Evolutionary conservation across 2,888 invertebrate species (phyloP), one percentile per base, ranked within the genome.

Genomic region (Euclidia mi): DNA sequence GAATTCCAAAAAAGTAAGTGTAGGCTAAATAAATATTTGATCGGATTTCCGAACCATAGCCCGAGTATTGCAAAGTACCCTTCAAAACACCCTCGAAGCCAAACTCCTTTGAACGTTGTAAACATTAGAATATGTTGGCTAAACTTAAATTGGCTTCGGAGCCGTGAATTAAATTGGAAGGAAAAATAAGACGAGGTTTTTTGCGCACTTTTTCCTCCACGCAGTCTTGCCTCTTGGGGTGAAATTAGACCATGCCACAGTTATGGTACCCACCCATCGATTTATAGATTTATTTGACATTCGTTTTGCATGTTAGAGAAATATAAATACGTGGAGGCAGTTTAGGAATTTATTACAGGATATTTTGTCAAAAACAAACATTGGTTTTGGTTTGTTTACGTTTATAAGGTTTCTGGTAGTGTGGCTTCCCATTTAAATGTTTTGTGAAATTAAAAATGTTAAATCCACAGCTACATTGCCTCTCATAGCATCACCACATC

Each of bases 121-220:
- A 66, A 64, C 46, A 64, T 67, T 75, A 66, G 63, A 75, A 71
- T 66, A 66, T 51, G 56, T 66, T 71, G 51, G 56, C 56, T 42
- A 47, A 71, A 75, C 68, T 72, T 72, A 75, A 75, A 72, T 72
- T 72, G 68, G 45, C 64, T 67, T 31, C 10, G 55, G 44, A 50
- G 37, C 43, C 68, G 55, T 52, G 52, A 44, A 71, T 65, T 71
- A 67, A 67, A 75, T 71, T 61, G 59, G 10, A 41, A 56, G 56
- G 64, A 75, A 71, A n/a, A 67, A 63, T 48, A 41, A 42, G 62
- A 51, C 15, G 15, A 56, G 50, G 45, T 62, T 59, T 37, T 51
- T 17, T 35, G 28, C 47, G 48, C 43, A 3, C 29, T 44, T 55
- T 40, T 58, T 40, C 53, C 17, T 12, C 32, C 47, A 47, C 40